Evolutionary conservation across 2,888 invertebrate genomes (phyloP), one percentile per base, ranked within the genome.

Genomic region (Ernsta delagoae): DNA sequence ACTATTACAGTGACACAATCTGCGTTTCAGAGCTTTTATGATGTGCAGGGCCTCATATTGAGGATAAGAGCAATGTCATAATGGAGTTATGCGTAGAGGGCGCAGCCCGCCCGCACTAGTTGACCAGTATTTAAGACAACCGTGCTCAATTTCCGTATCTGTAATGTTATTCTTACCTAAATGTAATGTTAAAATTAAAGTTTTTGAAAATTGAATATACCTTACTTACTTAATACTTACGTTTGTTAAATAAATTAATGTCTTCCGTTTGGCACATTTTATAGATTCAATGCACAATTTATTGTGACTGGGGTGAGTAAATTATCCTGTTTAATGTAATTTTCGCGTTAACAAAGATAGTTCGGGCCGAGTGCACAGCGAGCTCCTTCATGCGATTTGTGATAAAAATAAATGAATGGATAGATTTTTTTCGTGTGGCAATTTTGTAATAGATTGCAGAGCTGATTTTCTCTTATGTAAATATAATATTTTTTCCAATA

Each of bases 221-320:
- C 71, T 16, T 73, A 53, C 50, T 36, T 16, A 16, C 16, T 53
- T 53, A 72, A 84, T 82, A 97, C 95, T 97, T 95, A 96, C 97
- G 94, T 98, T 98, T 94, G 96, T 98, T 94, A 98, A 97, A 87
- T 98, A n/a, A 97, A 94, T 98, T 81, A 89, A 91, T 87, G 94
- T 94, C 94, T 94, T 94, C 94, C 94, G 93, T 94, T 94, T 77
- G 87, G 90, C 93, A 94, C 93, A 85, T 88, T 90, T 87, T 86
- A 86, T 88, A 88, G 84, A 83, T 81, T 87, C 83, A 81, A 83
- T 84, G 92, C 94, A 94, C 92, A 86, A 85, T 89, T 87, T 87
- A 88, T 85, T 85, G 71, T 71, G 71, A 71, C 71, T 64, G 70
- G 66, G 24, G 74, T 81, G 79, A 79, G 76, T 77, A 36, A 36